Evolutionary conservation across 2,797 vertebrate genomes (phyloP).

Genomic region (Karalla daura): DNA sequence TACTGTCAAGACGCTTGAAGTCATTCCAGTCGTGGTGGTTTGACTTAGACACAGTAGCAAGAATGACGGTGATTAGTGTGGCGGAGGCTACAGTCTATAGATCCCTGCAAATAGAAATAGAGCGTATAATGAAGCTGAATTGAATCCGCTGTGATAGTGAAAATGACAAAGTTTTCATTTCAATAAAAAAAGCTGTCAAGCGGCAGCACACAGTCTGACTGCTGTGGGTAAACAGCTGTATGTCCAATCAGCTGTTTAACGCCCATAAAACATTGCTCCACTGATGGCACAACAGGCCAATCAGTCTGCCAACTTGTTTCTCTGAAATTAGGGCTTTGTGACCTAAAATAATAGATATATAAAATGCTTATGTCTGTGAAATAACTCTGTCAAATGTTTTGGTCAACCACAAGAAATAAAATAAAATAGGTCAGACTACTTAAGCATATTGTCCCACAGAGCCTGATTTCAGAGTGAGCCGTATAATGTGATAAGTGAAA

Average conservation of each 20-base stretch:
- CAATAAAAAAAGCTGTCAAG: neutral
- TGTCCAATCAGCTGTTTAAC: conserved; percentile 42
- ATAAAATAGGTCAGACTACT: neutral
- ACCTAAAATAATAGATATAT: neutral
- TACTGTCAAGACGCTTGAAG: conserved; percentile 39
- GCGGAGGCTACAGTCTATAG: neutral
- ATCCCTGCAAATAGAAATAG: neutral
- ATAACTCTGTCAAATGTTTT: too few relatives aligned
- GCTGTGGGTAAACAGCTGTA: conserved; percentile 47
- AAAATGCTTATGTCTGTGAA: too few relatives aligned
- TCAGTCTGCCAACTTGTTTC: conserved; percentile 7
- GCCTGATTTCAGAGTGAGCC: neutral
- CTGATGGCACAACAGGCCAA: conserved; percentile 15
- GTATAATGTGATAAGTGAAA: neutral
- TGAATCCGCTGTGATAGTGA: neutral
- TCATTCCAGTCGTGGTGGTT: conserved; percentile 45
- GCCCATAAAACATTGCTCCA: conserved; percentile 23
- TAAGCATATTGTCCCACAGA: neutral
- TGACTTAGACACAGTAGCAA: conserved; percentile 59
- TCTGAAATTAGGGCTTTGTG: neutral
- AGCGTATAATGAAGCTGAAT: neutral
- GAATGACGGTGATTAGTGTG: neutral
- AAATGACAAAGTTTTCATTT: neutral
- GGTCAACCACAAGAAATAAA: too few relatives aligned
- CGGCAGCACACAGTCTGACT: conserved; percentile 22